Evolutionary conservation across 2,888 invertebrate genomes (phyloP), one percentile per base, ranked within the genome.

Genomic region (Sarcophaga subvicina): DNA sequence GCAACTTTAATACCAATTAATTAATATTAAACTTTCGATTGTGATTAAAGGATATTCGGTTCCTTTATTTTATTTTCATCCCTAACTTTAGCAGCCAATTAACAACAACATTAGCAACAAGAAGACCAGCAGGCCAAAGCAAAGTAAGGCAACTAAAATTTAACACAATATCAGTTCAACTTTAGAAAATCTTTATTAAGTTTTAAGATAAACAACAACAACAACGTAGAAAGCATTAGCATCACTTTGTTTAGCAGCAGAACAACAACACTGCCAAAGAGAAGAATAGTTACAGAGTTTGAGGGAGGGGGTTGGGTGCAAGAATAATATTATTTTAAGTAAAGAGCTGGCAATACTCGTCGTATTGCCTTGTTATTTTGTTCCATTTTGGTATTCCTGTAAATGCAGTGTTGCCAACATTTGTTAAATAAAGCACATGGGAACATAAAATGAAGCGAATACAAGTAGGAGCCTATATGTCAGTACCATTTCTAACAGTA

Each of bases 301-400:
- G 0, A 37, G 37, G 37, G 37, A 2, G 8, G 37, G 2, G 37
- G 37, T 3, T 37, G 22, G 27, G 27, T 37, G 37, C 6, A 66
- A 66, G n/a, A 66, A 66, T 66, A 66, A 66, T 66, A 66, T 66
- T 66, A 37, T 66, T 66, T 66, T 17, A 66, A 66, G 27, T 27
- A 66, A 66, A 37, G 66, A 66, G 63, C 25, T 66, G 17, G 27
- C 66, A 64, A 64, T 63, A 37, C 37, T 37, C 2, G 37, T 4
- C 37, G 37, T 37, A 37, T 37, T 37, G 2, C 37, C 0, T 37
- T 37, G 6, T 6, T 37, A 37, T 37, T 37, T 37, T 37, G 37
- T 37, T 37, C 37, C 37, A 37, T 37, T 37, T 37, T 37, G 37
- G 37, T 37, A 37, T 10, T 37, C 37, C 37, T 37, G 10, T 0